Base-by-base conservation (phyloP, 2,113 vertebrate species). In the Balaenoptera acutorostrata region DNA sequence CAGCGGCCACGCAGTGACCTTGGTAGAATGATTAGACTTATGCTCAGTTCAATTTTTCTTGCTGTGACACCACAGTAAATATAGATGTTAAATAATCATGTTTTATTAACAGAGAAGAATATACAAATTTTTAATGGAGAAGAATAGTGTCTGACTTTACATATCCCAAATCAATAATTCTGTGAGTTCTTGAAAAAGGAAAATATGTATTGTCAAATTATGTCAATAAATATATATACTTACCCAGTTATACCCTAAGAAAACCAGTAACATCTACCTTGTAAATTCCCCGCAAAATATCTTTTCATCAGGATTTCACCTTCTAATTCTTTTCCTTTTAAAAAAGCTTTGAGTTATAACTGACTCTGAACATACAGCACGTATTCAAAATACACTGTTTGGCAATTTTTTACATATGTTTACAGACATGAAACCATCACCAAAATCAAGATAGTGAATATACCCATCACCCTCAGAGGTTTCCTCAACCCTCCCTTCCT, bases 261-360 rank as follows among this genome's bases (percentile, higher is more conserved):
- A 92, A 80, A 29, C 5, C 44, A 61, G 18, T 46, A 33, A 27
- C 10, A 13, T 74, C 21, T 68, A n/a, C n/a, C 36, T 88, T 72
- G 25, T 68, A 95, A 96, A 72, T 72, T 96, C 57, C 25, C 88
- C 63, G n/a, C 6, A 93, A 91, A 90, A 86, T 95, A 46, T 39
- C 8, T 39, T 95, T 86, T 68, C 12, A 61, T n/a, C 8, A 46
- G 55, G 18, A 88, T 83, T 88, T 49, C 10, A 31, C 23, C n/a
- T 39, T 64, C 61, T 78, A 59, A 64, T 36, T 83, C 82, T 93
- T 71, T 74, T 77, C 8, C 27, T 49, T 69, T 81, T 25, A 17
- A 8, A 88, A 96, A 68, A 72, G 5, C 25, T 66, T 68, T 74
- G 49, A 44, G 33, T 18, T 88, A 87, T 74, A 83, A 80, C 2